Base-by-base conservation (phyloP, 37 sponge, comb jelly and placozoan species). In the Petrosia ficiformis region DNA sequence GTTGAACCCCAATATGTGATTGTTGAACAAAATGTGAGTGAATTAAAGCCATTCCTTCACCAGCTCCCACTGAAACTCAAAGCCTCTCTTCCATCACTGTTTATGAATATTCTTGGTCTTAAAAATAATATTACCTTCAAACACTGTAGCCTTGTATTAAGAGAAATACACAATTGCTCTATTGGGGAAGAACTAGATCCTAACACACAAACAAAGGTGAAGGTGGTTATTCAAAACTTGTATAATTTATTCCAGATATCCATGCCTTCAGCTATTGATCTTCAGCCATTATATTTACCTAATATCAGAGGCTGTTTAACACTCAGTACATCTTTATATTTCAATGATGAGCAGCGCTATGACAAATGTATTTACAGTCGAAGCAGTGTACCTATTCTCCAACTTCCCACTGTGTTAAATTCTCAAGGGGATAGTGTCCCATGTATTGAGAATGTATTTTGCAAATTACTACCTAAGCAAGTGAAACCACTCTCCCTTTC, bases 1-100 rank as follows among this genome's bases (percentile, higher is more conserved):
- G 87, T 86, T 4, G 71, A 70, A 34, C 87, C 87, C 32, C 10
- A 19, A 16, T 68, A 43, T 32, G 87, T 80, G 35, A 56, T 48
- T 22, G 43, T n/a, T n/a, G n/a, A n/a, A n/a, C n/a, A 34, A 57
- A 37, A 74, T 30, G 71, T 67, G 10, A 10, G 61, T 2, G 29
- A 14, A 4, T 76, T 42, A 26, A 56, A 80, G 31, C 87, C 87
- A 30, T 86, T 79, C 42, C 61, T 86, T 26, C 75, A 75, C 29
- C 1, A 11, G 3, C 40, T 80, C 22, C 76, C 76, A 8, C 11
- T 1, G 59, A 65, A 70, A n/a, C 56, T 86, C 25, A 3, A 11
- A 19, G 39, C 10, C 10, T n/a, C n/a, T n/a, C n/a, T n/a, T n/a
- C n/a, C n/a, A n/a, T n/a, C n/a, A n/a, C n/a, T n/a, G n/a, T n/a